A percentile compares a stretch with the other conserved stretches of the same genome.
These are phyloP conservation scores for Erebia epiphron DNA, from an alignment of 2,888 invertebrate species.

Conservation along the genomic window DNA sequence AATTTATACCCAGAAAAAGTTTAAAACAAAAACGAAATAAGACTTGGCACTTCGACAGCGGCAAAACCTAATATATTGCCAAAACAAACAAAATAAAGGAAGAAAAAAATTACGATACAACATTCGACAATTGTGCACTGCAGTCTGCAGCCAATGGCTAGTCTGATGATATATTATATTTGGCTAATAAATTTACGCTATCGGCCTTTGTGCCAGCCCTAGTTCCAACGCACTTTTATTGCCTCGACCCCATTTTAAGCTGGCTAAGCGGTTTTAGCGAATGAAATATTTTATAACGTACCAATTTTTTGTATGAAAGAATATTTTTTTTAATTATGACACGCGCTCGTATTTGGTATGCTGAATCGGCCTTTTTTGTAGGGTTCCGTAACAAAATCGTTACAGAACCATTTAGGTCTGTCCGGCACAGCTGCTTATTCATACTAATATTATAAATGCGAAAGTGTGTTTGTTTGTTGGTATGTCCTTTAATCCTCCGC, in stretches of 20 bases:
- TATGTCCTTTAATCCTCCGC: no score
- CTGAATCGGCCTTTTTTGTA: no score
- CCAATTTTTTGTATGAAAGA: slow-evolving; percentile 21
- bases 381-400: no score
- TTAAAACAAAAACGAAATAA: slow-evolving; percentile 11
- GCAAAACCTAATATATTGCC: slow-evolving; percentile 23
- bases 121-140: slow-evolving; percentile 33
- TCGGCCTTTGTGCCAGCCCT: slow-evolving; percentile 46
- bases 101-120: slow-evolving; percentile 35
- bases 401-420: no score
- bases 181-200: slow-evolving; percentile 42
- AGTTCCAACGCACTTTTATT: slow-evolving; percentile 56
- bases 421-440: no score
- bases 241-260: slow-evolving; percentile 57
- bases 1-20: background rate
- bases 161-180: slow-evolving; percentile 38
- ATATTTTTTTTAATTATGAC: slow-evolving; percentile 31
- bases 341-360: slow-evolving; percentile 30
- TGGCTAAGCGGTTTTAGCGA: slow-evolving; percentile 55
- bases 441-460: no score
- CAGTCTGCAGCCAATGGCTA: slow-evolving; percentile 37
- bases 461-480: no score
- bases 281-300: slow-evolving; percentile 54
- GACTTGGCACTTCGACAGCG: slow-evolving; percentile 22
- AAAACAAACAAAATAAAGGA: slow-evolving; percentile 28